Evolutionary conservation across 2,888 invertebrate genomes (phyloP), one percentile per base, ranked within the genome.

Genomic region (Drosophila neotestacea): DNA sequence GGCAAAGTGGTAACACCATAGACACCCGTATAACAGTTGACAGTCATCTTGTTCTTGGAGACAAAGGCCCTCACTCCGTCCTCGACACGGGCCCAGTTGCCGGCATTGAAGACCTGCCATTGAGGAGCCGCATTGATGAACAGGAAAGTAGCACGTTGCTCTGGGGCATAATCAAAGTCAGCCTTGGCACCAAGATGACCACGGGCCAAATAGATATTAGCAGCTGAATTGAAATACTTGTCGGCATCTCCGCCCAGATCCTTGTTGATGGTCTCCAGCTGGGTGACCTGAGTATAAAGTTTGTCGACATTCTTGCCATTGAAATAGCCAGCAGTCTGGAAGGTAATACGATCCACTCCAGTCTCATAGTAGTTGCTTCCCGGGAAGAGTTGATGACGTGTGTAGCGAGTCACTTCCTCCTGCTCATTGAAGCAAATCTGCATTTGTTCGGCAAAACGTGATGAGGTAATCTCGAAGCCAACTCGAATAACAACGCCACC

Each of bases 41-140:
- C 89, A 56, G 91, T 82, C 46, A 92, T 79, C 6, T 88, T 79
- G 28, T 92, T 90, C 27, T 85, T 80, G 1, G 79, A 79, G 0
- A 86, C 86, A 79, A 81, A 90, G 1, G 84, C 64, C 10, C 94
- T 91, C 0, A 94, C 86, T 47, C 92, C 92, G 7, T 83, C 84
- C 90, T 95, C 95, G 2, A 94, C 90, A 0, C 90, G 83, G 2
- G 93, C 92, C 95, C 95, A 95, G 81, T 95, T 95, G 32, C 93
- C 93, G 0, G 92, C 94, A 81, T 95, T 95, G 81, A 95, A 94
- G 1, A 92, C 92, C 79, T 94, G 93, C 94, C 94, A 94, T 68
- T 94, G 94, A 0, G 94, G 94, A 0, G 93, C 93, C 0, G 92
- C 93, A 78, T 94, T 95, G 6, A 94, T 91, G 78, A 93, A 94